Conservation (phyloP, 2,113 vertebrate genomes). For the Thermophis baileyi region DNA sequence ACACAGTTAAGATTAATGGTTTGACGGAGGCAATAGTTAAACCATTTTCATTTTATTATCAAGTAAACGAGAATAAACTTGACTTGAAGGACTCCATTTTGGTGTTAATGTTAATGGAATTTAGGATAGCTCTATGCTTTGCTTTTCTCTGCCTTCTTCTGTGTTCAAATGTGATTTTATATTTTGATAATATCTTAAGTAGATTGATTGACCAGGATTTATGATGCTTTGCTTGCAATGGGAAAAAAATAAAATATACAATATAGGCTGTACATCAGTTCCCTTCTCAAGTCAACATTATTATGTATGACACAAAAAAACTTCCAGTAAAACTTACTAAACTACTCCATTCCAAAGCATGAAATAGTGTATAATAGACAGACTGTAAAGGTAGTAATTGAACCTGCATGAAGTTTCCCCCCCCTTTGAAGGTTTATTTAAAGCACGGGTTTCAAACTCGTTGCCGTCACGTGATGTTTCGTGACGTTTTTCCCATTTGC, state of each 20-base stretch:
- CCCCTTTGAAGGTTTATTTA: not conserved
- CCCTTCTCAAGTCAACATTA: not conserved
- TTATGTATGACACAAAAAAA: not conserved
- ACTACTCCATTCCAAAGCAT: not conserved
- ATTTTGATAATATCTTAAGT: not conserved
- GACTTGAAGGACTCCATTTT: not conserved
- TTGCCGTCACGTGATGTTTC: no score
- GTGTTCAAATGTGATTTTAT: not conserved
- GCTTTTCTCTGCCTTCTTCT: not conserved
- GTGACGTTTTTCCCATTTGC: no score
- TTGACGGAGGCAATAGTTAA: not conserved
- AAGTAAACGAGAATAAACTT: not conserved
- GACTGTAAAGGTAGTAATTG: not conserved
- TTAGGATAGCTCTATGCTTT: not conserved
- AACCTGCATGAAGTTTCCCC: not conserved
- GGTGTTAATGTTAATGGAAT: not conserved
- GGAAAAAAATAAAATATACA: not conserved
- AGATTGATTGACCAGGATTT: not conserved
- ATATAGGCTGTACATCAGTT: not conserved
- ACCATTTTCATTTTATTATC: not conserved
- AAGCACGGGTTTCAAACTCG: not conserved
- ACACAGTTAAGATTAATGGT: not conserved
- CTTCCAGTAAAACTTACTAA: not conserved
- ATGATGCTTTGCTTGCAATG: not conserved
- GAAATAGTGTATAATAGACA: not conserved